Base-by-base conservation (phyloP, 2,113 vertebrate species). In the Tyto alba region DNA sequence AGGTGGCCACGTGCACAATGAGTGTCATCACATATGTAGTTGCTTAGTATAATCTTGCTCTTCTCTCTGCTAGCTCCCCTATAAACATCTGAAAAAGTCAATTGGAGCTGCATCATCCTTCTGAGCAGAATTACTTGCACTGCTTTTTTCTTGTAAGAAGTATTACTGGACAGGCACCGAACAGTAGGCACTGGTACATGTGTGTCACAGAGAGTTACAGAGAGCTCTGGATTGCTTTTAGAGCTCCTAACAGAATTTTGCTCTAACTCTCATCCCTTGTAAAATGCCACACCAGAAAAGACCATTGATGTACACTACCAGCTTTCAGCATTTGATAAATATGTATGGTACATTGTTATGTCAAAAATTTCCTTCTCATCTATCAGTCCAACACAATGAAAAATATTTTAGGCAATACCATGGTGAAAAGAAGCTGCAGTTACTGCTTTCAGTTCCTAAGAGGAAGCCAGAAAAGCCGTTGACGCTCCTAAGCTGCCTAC, bases 121-220 rank as follows among this genome's bases (percentile, higher is more conserved):
- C 64, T 27, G 41, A 55, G 45, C 56, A 93, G 66, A 38, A 55
- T 68, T 55, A 43, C 16, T 34, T 2, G 10, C 21, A 3, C 55
- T 50, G 43, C 17, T 43, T 63, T 60, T n/a, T 30, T 16, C n/a
- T 50, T 23, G 34, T 36, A 43, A 2, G 27, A 38, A 66, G n/a
- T 67, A 27, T 66, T 29, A 17, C 26, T 16, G 32, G 16, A 16
- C 43, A 83, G 57, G 11, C 40, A 16, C 34, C 43, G 69, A 29
- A 8, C 26, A 25, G 9, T 19, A 38, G 32, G 22, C 67, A 36
- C 22, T 8, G 8, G 43, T 13, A 6, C 30, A 1, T 1, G 2
- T 7, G 27, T 25, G 40, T 23, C 77, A 23, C 66, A 79, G 48
- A 27, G 36, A 53, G 45, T 6, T 59, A 45, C 45, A 34, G 68